phyloP scores from a whole-genome alignment of 2,113 vertebrate species.

The Rallus limicola region DNA sequence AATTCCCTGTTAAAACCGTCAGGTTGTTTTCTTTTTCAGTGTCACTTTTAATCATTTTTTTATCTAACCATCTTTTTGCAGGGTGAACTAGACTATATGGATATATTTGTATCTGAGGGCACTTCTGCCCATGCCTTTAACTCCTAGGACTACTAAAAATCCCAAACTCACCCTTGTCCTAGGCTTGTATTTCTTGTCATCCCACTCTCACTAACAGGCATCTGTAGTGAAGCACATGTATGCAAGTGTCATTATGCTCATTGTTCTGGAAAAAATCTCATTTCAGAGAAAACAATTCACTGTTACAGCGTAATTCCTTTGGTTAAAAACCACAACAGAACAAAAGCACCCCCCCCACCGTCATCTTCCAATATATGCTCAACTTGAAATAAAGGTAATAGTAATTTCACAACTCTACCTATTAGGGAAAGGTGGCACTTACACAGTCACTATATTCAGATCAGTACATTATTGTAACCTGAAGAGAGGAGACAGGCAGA shows the following conservation, averaged over 20 bases:
- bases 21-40: not conserved
- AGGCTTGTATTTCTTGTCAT: not conserved
- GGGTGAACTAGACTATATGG: not conserved
- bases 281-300: slow-evolving; percentile 1
- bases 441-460: not conserved
- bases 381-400: slow-evolving; percentile 45
- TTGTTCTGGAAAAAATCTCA: not conserved
- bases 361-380: not conserved
- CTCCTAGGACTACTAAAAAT: not conserved
- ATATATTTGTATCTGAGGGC: not conserved
- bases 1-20: not conserved
- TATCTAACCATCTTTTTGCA: not conserved
- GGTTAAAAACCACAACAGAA: not conserved
- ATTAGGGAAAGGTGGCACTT: not conserved
- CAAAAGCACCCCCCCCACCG: not conserved
- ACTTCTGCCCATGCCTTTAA: not conserved
- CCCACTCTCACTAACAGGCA: not conserved
- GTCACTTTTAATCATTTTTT: not conserved
- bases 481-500: not conserved
- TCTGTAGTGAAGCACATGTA: not conserved
- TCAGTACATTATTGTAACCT: not conserved
- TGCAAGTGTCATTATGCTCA: not conserved
- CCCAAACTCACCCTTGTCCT: not conserved
- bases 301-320: slow-evolving; percentile 13
- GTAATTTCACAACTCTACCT: not conserved